Evolutionary conservation across 2,113 vertebrate species (phyloP), one percentile per base, ranked within the genome.

Genomic region (Riparia riparia): DNA sequence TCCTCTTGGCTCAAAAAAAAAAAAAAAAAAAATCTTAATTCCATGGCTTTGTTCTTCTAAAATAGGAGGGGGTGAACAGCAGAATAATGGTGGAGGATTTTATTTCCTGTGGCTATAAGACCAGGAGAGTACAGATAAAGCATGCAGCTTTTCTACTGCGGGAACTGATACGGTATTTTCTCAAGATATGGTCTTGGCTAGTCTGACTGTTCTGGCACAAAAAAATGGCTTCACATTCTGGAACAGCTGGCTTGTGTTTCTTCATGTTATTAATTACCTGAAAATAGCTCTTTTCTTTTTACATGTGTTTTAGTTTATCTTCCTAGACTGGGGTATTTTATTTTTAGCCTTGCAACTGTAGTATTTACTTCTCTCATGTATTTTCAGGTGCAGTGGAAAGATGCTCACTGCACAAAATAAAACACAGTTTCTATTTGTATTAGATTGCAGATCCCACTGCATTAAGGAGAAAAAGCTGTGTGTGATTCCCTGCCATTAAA

Each of bases 401-500:
- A 45, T 49, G 28, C 19, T 80, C 7, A 5, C 17, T 47, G 34
- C 44, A 69, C 47, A 71, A 82, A 95, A 85, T 34, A 39, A 90
- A 24, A 7, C 29, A 50, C 4, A 58, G 17, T 64, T 91, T 77
- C 29, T 90, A 34, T 95, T 90, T 89, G 12, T 74, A 57, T 56
- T 83, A 74, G 44, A 60, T 45, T 90, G 64, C 51, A 56, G 57
- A 74, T 57, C 17, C 12, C 21, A 26, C 4, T 92, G 47, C 51
- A 29, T 60, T 82, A 60, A 68, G 56, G 44, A 74, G 51, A 50
- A 89, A 74, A 64, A 77, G 18, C 61, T 50, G 17, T 37, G 85
- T 88, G 76, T 56, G 56, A 69, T 94, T 96, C 65, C 17, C 44
- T 84, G 61, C 14, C 53, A 24, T 86, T 93, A 93, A 93, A 92